phyloP scores from a whole-genome alignment of 2,888 invertebrate species.

The Ellobium chinense region DNA sequence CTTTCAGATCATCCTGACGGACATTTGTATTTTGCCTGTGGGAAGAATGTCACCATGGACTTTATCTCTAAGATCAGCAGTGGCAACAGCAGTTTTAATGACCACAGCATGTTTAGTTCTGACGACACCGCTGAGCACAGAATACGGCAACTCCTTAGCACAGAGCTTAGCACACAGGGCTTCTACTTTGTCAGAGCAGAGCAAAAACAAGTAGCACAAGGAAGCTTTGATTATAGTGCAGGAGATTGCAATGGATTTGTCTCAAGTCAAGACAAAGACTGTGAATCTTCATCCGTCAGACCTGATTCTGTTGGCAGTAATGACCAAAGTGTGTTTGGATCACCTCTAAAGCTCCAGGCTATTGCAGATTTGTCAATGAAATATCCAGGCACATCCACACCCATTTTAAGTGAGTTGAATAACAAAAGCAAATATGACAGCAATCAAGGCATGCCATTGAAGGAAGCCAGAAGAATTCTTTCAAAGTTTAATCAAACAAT shows the following conservation, averaged over 20 bases:
- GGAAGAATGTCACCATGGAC: neutral
- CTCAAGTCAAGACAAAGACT: neutral
- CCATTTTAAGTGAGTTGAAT: neutral
- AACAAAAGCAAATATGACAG: neutral
- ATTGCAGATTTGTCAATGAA: constrained; percentile 26
- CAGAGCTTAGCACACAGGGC: neutral
- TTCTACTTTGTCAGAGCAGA: constrained; percentile 15
- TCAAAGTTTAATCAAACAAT: neutral
- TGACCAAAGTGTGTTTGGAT: constrained; percentile 16
- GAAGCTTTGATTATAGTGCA: neutral
- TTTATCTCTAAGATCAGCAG: neutral
- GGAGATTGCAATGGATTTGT: neutral
- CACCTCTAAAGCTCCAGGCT: constrained; percentile 29
- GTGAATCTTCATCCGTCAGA: neutral
- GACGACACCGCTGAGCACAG: too few relatives aligned
- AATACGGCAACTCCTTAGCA: too few relatives aligned
- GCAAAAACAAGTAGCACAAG: neutral
- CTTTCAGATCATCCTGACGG: too few relatives aligned
- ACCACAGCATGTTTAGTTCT: too few relatives aligned
- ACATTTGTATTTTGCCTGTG: neutral
- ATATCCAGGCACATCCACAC: neutral
- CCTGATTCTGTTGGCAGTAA: neutral
- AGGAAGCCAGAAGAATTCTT: constrained; percentile 4
- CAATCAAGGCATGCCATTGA: neutral
- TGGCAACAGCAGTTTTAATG: neutral